Conservation (phyloP, 2,888 invertebrate species). For the Thyatira batis region DNA sequence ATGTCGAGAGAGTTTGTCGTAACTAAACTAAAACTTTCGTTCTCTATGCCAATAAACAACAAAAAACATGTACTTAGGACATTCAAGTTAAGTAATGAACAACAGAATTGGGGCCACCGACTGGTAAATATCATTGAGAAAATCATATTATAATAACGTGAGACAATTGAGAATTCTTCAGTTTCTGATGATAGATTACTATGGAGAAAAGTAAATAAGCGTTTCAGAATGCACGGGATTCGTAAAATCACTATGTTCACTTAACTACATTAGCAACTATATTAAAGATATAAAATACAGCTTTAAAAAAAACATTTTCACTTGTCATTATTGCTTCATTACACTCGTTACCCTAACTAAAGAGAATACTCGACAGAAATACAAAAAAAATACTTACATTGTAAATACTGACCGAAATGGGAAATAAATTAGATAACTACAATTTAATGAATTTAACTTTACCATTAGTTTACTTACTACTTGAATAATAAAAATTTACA, state of each 20-base stretch:
- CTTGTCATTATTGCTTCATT: conserved; percentile 65
- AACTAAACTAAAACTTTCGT: too few species aligned
- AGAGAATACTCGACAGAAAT: conserved; percentile 63
- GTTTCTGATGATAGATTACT: background rate
- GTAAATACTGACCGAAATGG: conserved; percentile 82
- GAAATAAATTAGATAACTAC: conserved; percentile 78
- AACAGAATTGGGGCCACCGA: too few species aligned
- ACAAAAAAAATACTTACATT: conserved; percentile 73
- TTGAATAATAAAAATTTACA: conserved; percentile 74
- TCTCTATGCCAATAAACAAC: too few species aligned
- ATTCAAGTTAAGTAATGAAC: too few species aligned
- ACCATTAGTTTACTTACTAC: conserved; percentile 51
- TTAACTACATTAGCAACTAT: background rate
- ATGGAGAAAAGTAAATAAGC: background rate
- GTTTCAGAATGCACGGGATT: background rate
- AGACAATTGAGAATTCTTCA: background rate
- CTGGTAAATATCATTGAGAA: background rate
- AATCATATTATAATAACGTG: background rate
- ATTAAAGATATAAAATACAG: background rate
- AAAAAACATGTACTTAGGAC: too few species aligned
- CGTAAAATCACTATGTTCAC: background rate
- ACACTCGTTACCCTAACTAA: conserved; percentile 54
- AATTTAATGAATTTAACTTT: conserved; percentile 55
- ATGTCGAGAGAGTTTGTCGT: too few species aligned
- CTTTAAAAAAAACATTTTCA: background rate